phyloP scores from a whole-genome alignment of 2,113 vertebrate genomes.

The Cygnus buccinator region DNA sequence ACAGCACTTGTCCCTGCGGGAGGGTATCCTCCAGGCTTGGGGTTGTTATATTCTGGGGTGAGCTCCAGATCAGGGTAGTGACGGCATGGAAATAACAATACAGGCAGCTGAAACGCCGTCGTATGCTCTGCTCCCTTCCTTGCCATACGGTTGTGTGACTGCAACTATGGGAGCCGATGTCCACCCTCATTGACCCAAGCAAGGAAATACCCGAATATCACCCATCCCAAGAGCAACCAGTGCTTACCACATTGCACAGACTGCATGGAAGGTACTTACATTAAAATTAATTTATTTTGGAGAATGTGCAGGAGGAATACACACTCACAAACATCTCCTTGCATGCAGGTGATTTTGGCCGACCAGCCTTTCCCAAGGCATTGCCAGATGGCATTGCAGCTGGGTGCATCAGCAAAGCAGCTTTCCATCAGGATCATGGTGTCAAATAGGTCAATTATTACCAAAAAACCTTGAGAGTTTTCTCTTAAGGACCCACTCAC shows the following conservation, averaged over 20 bases:
- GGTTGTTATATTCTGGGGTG: accelerated
- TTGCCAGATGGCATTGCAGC: background rate
- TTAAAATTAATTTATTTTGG: background rate
- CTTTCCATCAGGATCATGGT: background rate
- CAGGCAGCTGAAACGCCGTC: accelerated
- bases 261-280: background rate
- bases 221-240: background rate
- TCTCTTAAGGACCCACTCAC: background rate
- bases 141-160: accelerated
- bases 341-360: background rate
- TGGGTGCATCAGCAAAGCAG: accelerated
- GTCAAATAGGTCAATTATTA: background rate
- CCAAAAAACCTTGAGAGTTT: background rate
- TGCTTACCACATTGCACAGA: background rate
- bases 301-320: accelerated
- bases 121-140: accelerated
- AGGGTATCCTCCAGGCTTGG: accelerated
- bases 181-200: background rate
- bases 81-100: background rate
- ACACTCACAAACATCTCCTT: accelerated
- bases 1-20: accelerated
- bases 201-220: background rate
- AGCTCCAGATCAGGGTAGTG: background rate
- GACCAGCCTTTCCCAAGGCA: accelerated
- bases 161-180: background rate